Evolutionary conservation across 2,113 vertebrate genomes (phyloP).

Genomic region (Dunckerocampus dactyliophorus): DNA sequence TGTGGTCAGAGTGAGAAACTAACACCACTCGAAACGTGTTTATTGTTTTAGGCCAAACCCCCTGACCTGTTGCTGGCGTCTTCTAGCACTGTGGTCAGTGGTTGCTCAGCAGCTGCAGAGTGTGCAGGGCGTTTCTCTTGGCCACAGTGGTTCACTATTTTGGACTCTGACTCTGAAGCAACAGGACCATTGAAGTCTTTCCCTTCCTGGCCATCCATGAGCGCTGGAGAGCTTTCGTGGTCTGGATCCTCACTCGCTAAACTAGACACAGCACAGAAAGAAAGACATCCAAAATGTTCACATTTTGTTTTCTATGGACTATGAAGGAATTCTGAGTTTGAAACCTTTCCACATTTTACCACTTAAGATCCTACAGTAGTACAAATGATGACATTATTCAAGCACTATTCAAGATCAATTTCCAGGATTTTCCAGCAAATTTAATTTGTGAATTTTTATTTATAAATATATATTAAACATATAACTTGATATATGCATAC

Average conservation of each 20-base stretch:
- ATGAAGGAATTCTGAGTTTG: background rate
- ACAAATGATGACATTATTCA: background rate
- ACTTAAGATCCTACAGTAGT: background rate
- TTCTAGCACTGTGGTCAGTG: constrained; percentile 21
- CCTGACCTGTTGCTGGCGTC: constrained; percentile 50
- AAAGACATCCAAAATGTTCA: background rate
- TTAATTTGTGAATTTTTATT: no score
- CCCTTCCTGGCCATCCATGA: background rate
- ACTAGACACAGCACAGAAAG: constrained; percentile 10
- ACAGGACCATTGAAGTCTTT: constrained; percentile 11
- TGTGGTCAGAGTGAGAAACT: constrained; percentile 31
- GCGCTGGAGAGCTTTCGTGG: background rate
- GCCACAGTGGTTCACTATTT: constrained; percentile 7
- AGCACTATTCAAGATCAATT: no score
- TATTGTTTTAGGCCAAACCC: constrained; percentile 37
- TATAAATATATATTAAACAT: no score
- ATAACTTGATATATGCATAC: no score
- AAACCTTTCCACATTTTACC: background rate
- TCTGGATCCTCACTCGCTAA: constrained; percentile 16
- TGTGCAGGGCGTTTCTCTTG: constrained; percentile 13
- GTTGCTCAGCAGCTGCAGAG: constrained; percentile 8
- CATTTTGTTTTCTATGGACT: background rate
- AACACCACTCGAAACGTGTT: background rate
- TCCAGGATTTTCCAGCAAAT: no score
- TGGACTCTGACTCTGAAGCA: constrained; percentile 22